A percentile compares a stretch with the other conserved stretches of the same genome.
Conservation (phyloP, 2,888 invertebrate genomes). For the Hylaea fasciaria region DNA sequence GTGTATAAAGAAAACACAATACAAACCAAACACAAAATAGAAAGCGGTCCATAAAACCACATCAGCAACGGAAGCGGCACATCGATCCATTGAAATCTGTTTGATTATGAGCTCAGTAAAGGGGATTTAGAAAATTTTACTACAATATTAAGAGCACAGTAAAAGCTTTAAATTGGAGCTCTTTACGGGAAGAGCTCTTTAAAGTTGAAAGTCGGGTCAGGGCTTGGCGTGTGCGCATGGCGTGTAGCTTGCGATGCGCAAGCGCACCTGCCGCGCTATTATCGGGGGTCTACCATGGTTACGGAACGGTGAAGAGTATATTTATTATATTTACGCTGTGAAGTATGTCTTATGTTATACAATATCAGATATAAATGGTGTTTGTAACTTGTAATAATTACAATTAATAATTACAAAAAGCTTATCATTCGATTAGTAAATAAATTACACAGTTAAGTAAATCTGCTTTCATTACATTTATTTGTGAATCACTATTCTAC, state of each 20-base stretch:
- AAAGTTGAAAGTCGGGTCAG: conserved; percentile 35
- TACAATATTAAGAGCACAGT: conserved; percentile 2
- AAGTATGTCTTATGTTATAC: no score
- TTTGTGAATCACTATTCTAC: no score
- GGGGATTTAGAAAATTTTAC: conserved; percentile 10
- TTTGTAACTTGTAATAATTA: no score
- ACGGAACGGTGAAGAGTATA: conserved; percentile 1
- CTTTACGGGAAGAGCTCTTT: conserved; percentile 10
- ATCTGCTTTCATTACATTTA: no score
- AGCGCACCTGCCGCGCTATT: conserved; percentile 77
- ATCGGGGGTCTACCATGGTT: conserved; percentile 53
- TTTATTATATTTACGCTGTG: no score
- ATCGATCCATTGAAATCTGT: conserved; percentile 55
- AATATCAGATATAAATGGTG: no score
- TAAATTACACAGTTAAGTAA: no score
- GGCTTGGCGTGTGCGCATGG: conserved; percentile 77
- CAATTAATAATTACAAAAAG: no score
- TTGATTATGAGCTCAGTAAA: conserved; percentile 45
- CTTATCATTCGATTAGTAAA: no score
- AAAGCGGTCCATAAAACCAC: conserved; percentile 27
- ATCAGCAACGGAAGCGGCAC: conserved; percentile 49
- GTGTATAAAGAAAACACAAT: no score
- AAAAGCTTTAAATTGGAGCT: conserved; percentile 9
- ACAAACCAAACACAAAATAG: conserved; percentile 36
- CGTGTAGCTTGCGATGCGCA: conserved; percentile 57